Conservation (phyloP, 2,888 invertebrate genomes). For the Podotricha telesiphe region DNA sequence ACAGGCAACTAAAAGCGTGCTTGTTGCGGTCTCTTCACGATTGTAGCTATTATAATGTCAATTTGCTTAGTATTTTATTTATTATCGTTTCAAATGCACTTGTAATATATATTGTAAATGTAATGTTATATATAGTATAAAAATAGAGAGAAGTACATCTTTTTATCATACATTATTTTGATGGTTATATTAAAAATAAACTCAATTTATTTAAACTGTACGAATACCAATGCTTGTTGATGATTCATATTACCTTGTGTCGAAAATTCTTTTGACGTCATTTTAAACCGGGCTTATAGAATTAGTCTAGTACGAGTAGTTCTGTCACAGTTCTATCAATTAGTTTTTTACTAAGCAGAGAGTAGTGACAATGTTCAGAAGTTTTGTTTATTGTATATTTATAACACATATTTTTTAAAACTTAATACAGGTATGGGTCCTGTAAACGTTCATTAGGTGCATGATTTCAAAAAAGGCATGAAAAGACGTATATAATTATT, state of each 20-base stretch:
- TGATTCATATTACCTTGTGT: constrained; percentile 14
- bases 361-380: neutral
- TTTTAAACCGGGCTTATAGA: neutral
- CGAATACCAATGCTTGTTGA: neutral
- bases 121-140: no score
- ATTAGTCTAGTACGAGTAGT: constrained; percentile 11
- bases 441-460: no score
- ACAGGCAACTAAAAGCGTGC: constrained; percentile 28
- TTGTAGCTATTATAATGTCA: constrained; percentile 1
- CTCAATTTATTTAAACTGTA: neutral
- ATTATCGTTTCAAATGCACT: neutral
- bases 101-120: neutral
- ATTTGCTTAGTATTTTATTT: neutral
- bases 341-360: neutral
- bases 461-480: no score
- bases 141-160: no score
- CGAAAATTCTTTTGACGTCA: constrained; percentile 10
- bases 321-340: neutral
- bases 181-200: neutral
- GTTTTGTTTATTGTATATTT: no score
- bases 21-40: neutral
- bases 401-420: no score
- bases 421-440: no score
- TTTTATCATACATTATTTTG: neutral
- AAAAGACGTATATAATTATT: no score